Evolutionary conservation across 2,113 vertebrate genomes (phyloP).

Genomic region (Scolopax mira): DNA sequence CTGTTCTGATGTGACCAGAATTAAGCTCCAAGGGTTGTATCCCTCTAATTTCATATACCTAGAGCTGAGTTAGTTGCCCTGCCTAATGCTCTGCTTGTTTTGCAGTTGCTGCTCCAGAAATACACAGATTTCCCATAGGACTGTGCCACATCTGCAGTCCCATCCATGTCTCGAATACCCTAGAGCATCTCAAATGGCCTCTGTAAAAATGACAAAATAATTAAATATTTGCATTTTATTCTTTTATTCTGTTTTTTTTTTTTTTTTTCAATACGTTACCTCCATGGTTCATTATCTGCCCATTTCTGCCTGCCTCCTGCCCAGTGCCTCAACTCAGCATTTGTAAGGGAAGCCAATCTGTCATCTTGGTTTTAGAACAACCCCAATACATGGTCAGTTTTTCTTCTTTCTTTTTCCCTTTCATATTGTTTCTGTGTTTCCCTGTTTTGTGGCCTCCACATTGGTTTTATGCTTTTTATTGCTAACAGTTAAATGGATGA

Average conservation of each 20-base stretch:
- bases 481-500: not conserved
- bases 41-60: not conserved
- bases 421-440: not conserved
- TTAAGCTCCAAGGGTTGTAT: not conserved
- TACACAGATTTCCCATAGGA: fast-evolving
- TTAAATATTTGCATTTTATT: not conserved
- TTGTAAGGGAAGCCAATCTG: not conserved
- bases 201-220: not conserved
- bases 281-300: not conserved
- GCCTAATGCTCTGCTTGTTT: not conserved
- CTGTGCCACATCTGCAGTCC: not conserved
- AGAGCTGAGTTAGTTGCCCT: not conserved
- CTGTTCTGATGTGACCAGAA: not conserved
- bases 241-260: not conserved
- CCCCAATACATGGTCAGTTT: not conserved
- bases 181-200: not conserved
- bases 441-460: not conserved
- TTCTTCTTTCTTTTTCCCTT: not conserved
- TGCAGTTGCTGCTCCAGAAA: not conserved
- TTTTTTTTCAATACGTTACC: not conserved
- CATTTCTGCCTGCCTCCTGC: not conserved
- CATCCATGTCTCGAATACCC: fast-evolving
- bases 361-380: not conserved
- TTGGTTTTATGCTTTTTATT: conserved; percentile 7
- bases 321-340: not conserved